phyloP scores from a whole-genome alignment of 2,113 vertebrate genomes.

The Vicugna pacos region DNA sequence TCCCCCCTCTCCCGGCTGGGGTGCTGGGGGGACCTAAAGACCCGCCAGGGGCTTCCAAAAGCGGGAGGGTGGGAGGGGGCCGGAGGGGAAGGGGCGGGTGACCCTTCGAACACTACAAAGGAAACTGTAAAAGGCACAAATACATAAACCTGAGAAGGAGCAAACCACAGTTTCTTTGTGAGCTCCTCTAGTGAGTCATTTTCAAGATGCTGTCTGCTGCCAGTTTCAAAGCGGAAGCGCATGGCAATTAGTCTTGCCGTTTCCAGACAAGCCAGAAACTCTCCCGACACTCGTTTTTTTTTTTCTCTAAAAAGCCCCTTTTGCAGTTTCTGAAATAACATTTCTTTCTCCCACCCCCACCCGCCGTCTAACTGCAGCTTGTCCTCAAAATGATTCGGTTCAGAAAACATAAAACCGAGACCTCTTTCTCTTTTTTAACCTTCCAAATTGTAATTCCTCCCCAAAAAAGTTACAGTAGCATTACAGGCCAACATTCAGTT shows the following conservation, averaged over 20 bases:
- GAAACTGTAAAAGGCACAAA: conserved; percentile 89
- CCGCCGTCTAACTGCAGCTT: conserved; percentile 39
- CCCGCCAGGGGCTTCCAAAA: conserved; percentile 59
- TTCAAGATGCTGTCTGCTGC: conserved; percentile 99
- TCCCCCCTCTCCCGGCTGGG: conserved; percentile 57
- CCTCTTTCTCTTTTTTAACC: background rate
- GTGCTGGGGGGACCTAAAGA: conserved; percentile 33
- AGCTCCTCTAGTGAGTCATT: conserved; percentile 97
- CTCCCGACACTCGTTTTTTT: conserved; percentile 87
- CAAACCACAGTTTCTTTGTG: conserved; percentile 97
- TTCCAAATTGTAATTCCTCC: background rate
- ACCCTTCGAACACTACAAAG: conserved; percentile 87
- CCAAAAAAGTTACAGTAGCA: conserved; percentile 64
- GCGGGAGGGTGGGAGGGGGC: background rate
- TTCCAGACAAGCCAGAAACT: conserved; percentile 98
- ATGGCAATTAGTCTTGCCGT: conserved; percentile 98
- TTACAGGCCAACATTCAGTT: conserved; percentile 28
- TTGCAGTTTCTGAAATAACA: conserved; percentile 84
- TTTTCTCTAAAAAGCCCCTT: conserved; percentile 80
- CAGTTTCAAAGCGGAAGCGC: conserved; percentile 99
- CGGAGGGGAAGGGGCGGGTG: conserved; percentile 60
- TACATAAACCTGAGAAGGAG: conserved; percentile 90
- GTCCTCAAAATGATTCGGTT: conserved; percentile 34
- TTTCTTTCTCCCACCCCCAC: conserved; percentile 65
- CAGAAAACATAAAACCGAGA: conserved; percentile 65